Percentiles rank a stretch among this genome's conserved stretches.
phyloP scores from a whole-genome alignment of 2,113 vertebrate genomes.

The Scatophagus argus region DNA sequence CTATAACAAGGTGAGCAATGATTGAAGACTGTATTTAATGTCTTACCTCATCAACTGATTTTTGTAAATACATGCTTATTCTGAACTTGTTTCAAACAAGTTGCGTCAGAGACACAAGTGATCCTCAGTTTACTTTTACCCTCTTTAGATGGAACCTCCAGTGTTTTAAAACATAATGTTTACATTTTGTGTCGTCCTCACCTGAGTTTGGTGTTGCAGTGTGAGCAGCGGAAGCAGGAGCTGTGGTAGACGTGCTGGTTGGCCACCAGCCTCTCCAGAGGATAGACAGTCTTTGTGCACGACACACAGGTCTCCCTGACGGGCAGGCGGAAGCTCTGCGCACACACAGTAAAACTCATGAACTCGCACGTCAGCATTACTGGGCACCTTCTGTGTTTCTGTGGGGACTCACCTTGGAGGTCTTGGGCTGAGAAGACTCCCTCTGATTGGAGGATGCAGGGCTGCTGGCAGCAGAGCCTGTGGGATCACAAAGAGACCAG shows the following conservation, averaged over 20 bases:
- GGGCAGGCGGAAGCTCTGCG: constrained; percentile 90
- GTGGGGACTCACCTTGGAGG: constrained; percentile 66
- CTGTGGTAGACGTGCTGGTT: constrained; percentile 95
- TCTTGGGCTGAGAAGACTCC: constrained; percentile 73
- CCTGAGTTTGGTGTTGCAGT: constrained; percentile 97
- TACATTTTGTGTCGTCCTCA: constrained; percentile 74
- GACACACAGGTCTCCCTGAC: constrained; percentile 89
- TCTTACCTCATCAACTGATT: no score
- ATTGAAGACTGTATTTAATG: no score
- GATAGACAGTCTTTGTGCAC: constrained; percentile 96
- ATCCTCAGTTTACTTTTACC: no score
- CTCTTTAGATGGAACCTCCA: no score
- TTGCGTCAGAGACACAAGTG: no score
- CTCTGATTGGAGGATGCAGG: constrained; percentile 50
- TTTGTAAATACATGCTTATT: no score
- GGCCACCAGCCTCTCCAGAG: constrained; percentile 96
- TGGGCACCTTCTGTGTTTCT: not conserved
- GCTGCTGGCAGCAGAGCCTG: constrained; percentile 53
- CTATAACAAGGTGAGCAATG: not conserved
- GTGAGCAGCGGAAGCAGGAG: constrained; percentile 95
- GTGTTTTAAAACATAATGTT: no score
- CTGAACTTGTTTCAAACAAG: no score
- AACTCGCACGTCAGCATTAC: not conserved
- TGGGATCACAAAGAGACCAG: not conserved
- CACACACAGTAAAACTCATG: not conserved